Base-by-base conservation (phyloP, 2,797 vertebrate species). In the Etheostoma perlongum region DNA sequence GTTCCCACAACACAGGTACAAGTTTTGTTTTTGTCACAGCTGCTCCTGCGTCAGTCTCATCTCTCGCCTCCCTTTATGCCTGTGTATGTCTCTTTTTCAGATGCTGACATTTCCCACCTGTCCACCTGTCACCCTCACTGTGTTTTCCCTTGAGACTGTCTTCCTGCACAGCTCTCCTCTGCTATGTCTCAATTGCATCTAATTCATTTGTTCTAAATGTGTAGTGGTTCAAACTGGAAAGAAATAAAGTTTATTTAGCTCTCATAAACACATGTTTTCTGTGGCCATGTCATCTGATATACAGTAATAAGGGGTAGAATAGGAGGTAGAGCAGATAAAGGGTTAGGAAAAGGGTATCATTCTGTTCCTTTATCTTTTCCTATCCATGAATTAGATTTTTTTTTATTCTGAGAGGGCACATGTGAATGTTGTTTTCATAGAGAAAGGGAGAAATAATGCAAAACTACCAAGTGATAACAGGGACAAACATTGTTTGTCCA, bases 61-160 rank as follows among this genome's bases (percentile, higher is more conserved):
- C 74, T 59, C 9, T 33, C 30, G 53, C 49, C 67, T 81, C 60
- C 60, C 61, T 70, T 57, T 78, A 61, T 81, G 61, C 79, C 55
- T 76, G 46, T 87, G 78, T 85, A 65, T 67, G 69, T 82, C 83
- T 89, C 69, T 85, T 67, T 88, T 76, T 84, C 79, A 85, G 72
- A 83, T 25, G 75, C 84, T 84, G 85, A 84, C 88, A 89, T 89
- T 75, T 79, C 77, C 88, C 85, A 89, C 85, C 84, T 90, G 87
- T 88, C 82, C 83, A 70, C 75, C 71, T 62, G 63, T 74, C 81
- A 76, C 63, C 57, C 52, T 76, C 67, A 25, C 36, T 65, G 65
- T 76, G 78, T 78, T 83, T 74, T 72, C 81, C 63, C 75, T 40
- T 40, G 68, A 78, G 82, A 15, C 64, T 67, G 54, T 52, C 69